phyloP scores from a whole-genome alignment of 30 jellyfish, hydroid and myxozoan genomes.

The Aurelia sp. region DNA sequence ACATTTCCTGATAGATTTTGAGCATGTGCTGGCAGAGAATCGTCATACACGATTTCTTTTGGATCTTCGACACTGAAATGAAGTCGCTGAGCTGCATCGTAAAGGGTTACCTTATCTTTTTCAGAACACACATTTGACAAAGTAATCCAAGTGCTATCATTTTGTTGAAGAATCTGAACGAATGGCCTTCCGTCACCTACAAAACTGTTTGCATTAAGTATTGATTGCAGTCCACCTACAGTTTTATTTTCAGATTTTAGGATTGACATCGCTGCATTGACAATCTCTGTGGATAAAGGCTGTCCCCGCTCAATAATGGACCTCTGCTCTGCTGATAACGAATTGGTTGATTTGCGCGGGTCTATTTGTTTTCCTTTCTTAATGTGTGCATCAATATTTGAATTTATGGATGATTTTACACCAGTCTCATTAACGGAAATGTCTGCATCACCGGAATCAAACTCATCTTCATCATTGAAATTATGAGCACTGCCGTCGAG shows the following conservation, averaged over 20 bases:
- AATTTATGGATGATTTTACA: too few species aligned
- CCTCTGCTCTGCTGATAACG: too few species aligned
- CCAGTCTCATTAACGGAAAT: too few species aligned
- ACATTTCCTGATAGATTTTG: background rate
- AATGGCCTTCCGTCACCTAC: background rate
- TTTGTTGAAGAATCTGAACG: background rate
- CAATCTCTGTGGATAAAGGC: background rate
- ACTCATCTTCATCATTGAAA: too few species aligned
- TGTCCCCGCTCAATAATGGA: too few species aligned
- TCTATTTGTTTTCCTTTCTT: background rate
- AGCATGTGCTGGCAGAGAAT: background rate
- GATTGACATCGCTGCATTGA: constrained; percentile 20
- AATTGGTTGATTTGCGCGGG: background rate
- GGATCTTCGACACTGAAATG: background rate
- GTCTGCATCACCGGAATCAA: too few species aligned
- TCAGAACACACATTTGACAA: constrained; percentile 8
- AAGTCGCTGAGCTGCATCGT: background rate
- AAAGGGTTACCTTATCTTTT: background rate
- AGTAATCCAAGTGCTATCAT: background rate
- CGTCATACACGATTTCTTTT: background rate
- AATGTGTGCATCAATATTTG: background rate
- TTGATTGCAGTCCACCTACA: background rate
- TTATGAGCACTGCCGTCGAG: too few species aligned
- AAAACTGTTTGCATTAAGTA: too few species aligned
- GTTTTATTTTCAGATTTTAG: background rate